Conservation (phyloP, 2,113 vertebrate species). For the Odontophorus gujanensis region DNA sequence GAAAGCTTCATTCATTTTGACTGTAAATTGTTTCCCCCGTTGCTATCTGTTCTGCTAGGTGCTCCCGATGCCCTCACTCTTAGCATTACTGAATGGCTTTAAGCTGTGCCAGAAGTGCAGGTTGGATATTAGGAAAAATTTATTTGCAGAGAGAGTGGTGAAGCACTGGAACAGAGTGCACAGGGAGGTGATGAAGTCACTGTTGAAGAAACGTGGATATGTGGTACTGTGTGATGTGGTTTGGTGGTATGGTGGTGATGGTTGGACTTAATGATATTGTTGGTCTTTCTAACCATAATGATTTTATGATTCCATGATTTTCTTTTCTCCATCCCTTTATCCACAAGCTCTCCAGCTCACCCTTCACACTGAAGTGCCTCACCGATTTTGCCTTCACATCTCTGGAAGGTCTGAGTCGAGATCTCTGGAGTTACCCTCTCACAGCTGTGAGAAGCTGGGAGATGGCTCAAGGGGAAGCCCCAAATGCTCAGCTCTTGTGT, state of each 20-base stretch:
- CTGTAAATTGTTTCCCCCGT: not conserved
- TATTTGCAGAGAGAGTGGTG: too few species aligned
- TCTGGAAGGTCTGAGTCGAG: not conserved
- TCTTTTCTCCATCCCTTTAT: not conserved
- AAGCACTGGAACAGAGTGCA: too few species aligned
- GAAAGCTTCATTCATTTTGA: not conserved
- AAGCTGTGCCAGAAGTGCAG: too few species aligned
- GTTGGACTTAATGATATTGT: too few species aligned
- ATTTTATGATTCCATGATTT: not conserved
- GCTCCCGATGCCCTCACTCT: accelerated
- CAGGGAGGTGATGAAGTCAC: too few species aligned
- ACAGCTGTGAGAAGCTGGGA: not conserved
- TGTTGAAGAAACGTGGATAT: too few species aligned
- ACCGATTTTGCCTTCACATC: not conserved
- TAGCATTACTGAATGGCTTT: not conserved
- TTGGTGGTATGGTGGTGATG: too few species aligned
- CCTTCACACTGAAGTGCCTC: not conserved
- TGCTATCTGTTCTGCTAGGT: not conserved
- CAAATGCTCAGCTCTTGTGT: accelerated
- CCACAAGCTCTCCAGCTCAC: not conserved
- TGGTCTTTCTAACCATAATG: too few species aligned
- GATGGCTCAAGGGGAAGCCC: not conserved
- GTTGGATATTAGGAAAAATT: too few species aligned
- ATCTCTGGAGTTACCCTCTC: not conserved
- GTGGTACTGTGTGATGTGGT: too few species aligned